A percentile compares a stretch with the other conserved stretches of the same genome.
phyloP scores from a whole-genome alignment of 2,113 vertebrate species.

The Peromyscus polionotus region DNA sequence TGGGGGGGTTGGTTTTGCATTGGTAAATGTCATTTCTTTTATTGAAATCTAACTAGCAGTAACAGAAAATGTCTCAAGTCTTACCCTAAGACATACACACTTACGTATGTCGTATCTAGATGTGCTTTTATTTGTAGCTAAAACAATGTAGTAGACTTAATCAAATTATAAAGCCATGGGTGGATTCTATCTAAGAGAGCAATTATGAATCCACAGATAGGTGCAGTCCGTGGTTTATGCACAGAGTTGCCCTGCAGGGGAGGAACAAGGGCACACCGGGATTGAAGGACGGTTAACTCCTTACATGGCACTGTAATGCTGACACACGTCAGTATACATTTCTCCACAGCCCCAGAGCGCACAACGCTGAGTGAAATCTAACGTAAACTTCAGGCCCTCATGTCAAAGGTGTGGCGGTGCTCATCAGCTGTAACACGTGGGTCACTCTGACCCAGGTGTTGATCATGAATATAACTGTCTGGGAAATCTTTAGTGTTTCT shows the following conservation, averaged over 20 bases:
- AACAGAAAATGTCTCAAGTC: background rate
- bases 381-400: background rate
- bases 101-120: background rate
- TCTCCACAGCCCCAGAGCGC: background rate
- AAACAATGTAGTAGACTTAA: background rate
- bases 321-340: background rate
- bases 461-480: no score
- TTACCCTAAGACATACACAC: background rate
- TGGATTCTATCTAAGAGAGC: background rate
- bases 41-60: slow-evolving; percentile 31
- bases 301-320: background rate
- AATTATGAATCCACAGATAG: background rate
- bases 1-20: background rate
- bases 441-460: no score
- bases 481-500: background rate
- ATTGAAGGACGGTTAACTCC: background rate
- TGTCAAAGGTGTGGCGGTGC: no score
- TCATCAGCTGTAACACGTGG: background rate
- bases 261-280: no score
- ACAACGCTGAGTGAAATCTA: background rate
- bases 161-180: background rate
- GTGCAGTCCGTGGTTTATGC: background rate
- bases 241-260: background rate
- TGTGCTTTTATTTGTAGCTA: background rate
- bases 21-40: background rate